Conservation (phyloP, 2,113 vertebrate genomes). For the Alectura lathami region DNA sequence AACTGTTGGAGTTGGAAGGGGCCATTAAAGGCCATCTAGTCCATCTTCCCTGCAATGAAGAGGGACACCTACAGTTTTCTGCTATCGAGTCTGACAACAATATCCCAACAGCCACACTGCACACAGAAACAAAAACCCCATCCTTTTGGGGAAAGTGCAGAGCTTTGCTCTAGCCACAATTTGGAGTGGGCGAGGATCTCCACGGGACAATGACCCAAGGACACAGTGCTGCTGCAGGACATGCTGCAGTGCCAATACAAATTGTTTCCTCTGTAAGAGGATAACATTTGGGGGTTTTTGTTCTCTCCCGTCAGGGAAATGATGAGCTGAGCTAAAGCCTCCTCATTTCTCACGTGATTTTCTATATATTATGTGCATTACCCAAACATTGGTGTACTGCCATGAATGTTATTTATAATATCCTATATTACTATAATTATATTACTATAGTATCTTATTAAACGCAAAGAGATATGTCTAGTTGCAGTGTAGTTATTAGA, state of each 20-base stretch:
- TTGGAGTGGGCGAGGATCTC: neutral
- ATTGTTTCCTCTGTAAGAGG: neutral
- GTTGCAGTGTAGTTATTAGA: slow-evolving; percentile 76
- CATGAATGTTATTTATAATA: slow-evolving; percentile 59
- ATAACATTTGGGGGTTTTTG: neutral
- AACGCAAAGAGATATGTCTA: slow-evolving; percentile 69
- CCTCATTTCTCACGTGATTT: slow-evolving; percentile 6
- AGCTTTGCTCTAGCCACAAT: neutral
- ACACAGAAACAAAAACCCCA: neutral
- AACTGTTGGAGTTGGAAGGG: no score
- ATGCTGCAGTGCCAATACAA: neutral
- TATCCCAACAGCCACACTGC: neutral
- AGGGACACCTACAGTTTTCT: no score
- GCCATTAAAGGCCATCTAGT: no score
- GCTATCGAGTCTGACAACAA: neutral
- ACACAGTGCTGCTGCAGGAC: neutral
- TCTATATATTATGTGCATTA: slow-evolving; percentile 8
- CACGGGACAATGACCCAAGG: neutral
- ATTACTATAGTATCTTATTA: slow-evolving; percentile 68
- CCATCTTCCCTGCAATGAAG: no score
- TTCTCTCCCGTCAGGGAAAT: slow-evolving; percentile 15
- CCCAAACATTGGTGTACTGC: slow-evolving; percentile 52
- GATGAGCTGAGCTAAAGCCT: slow-evolving; percentile 41
- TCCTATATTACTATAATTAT: slow-evolving; percentile 51
- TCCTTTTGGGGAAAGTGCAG: neutral